phyloP scores from a whole-genome alignment of 2,797 vertebrate species.

The Betta splendens region DNA sequence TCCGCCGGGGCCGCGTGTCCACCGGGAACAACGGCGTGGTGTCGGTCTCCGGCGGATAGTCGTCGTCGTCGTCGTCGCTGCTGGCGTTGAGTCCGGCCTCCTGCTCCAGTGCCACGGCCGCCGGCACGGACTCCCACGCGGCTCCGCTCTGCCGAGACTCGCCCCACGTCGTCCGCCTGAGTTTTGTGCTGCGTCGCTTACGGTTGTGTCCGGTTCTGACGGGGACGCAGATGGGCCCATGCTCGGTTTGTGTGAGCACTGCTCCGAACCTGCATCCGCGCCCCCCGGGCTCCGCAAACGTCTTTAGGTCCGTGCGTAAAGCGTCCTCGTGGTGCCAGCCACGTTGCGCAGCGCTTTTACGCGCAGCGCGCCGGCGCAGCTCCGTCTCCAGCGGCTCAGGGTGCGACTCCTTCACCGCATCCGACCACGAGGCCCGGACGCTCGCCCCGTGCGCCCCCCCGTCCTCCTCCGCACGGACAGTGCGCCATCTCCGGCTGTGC shows the following conservation, averaged over 20 bases:
- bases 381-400: neutral
- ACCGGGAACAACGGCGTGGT: constrained; percentile 65
- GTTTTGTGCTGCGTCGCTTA: constrained; percentile 1
- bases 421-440: constrained; percentile 1
- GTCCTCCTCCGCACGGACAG: constrained; percentile 17
- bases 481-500: constrained; percentile 41
- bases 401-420: neutral
- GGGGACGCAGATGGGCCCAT: neutral
- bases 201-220: constrained; percentile 1
- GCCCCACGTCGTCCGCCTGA: neutral
- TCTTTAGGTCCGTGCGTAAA: constrained; percentile 17
- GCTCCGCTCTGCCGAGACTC: constrained; percentile 1
- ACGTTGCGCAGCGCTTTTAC: constrained; percentile 26
- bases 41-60: constrained; percentile 57
- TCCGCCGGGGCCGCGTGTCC: constrained; percentile 59
- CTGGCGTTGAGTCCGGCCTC: constrained; percentile 46
- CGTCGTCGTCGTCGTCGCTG: constrained; percentile 63
- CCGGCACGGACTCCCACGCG: constrained; percentile 35
- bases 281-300: neutral
- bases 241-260: neutral
- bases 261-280: neutral
- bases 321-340: neutral
- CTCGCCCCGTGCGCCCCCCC: neutral
- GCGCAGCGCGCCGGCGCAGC: constrained; percentile 5
- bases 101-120: constrained; percentile 72